phyloP scores from a whole-genome alignment of 2,797 vertebrate genomes.

The Enteromius treurensis region DNA sequence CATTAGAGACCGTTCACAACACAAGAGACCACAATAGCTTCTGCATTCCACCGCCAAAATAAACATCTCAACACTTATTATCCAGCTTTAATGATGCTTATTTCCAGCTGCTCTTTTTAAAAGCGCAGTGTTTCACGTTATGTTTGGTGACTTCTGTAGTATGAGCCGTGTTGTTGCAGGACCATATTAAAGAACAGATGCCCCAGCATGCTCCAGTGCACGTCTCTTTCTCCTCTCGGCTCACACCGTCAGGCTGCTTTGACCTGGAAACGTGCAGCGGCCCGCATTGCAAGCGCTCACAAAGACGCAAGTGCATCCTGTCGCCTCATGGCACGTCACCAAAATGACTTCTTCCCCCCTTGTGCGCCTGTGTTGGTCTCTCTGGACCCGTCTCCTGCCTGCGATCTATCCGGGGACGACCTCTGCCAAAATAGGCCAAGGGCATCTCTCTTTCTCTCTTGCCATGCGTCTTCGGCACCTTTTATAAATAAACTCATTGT shows the following conservation, averaged over 20 bases:
- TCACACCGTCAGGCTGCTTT: constrained; percentile 8
- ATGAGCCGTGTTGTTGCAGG: not conserved
- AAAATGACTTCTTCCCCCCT: constrained; percentile 8
- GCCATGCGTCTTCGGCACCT: constrained; percentile 34
- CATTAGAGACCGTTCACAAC: not conserved
- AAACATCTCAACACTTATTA: not conserved
- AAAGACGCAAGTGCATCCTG: constrained; percentile 30
- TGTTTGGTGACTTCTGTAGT: not conserved
- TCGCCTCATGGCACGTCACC: constrained; percentile 34
- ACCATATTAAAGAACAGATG: constrained; percentile 13
- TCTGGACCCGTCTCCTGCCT: constrained; percentile 22
- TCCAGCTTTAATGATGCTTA: not conserved
- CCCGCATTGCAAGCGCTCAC: not conserved
- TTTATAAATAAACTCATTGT: constrained; percentile 58
- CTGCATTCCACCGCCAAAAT: not conserved
- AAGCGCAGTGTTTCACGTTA: not conserved
- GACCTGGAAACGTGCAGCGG: not conserved
- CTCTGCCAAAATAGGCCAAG: constrained; percentile 60
- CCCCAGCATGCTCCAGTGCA: constrained; percentile 10
- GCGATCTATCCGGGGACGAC: constrained; percentile 50
- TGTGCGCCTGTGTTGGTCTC: constrained; percentile 32
- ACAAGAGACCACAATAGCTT: constrained; percentile 1
- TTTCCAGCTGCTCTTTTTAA: not conserved
- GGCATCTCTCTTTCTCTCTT: constrained; percentile 44
- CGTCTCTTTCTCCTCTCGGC: constrained; percentile 17